Percentiles rank a stretch among this genome's conserved stretches.
Evolutionary conservation across 2,797 vertebrate species (phyloP).

Genomic region (Sylvia borin): DNA sequence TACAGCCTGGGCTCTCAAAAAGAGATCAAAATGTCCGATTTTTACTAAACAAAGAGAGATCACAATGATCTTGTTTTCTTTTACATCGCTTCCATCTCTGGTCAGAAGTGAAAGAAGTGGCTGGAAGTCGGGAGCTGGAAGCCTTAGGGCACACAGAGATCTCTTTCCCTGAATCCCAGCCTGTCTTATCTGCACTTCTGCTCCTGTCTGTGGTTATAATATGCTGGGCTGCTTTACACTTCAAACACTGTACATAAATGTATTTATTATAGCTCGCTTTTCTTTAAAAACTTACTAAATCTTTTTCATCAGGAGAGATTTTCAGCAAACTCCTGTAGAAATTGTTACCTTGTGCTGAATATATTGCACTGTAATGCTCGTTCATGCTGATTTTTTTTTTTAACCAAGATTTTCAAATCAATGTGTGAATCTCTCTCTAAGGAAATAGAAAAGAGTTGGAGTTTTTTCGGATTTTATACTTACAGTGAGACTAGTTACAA

Average conservation of each 20-base stretch:
- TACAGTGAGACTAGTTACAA: not conserved
- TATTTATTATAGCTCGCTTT: not conserved
- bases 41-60: not conserved
- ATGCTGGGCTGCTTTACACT: not conserved
- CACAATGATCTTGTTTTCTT: slow-evolving; percentile 9
- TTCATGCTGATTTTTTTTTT: not conserved
- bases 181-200: slow-evolving; percentile 30
- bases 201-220: not conserved
- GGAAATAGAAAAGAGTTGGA: not conserved
- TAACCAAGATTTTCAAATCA: not conserved
- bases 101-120: slow-evolving; percentile 51
- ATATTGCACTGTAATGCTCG: not conserved
- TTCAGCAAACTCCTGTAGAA: not conserved
- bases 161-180: not conserved
- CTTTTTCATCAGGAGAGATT: slow-evolving; percentile 7
- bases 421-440: not conserved
- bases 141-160: not conserved
- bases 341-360: not conserved
- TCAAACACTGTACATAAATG: not conserved
- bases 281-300: not conserved
- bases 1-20: not conserved
- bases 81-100: not conserved
- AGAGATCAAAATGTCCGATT: not conserved
- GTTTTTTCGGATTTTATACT: not conserved
- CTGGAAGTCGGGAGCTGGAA: slow-evolving; percentile 8